A percentile compares a stretch with the other conserved stretches of the same genome.
Conservation (phyloP, 2,797 vertebrate species). For the Acanthurus leucopareius region DNA sequence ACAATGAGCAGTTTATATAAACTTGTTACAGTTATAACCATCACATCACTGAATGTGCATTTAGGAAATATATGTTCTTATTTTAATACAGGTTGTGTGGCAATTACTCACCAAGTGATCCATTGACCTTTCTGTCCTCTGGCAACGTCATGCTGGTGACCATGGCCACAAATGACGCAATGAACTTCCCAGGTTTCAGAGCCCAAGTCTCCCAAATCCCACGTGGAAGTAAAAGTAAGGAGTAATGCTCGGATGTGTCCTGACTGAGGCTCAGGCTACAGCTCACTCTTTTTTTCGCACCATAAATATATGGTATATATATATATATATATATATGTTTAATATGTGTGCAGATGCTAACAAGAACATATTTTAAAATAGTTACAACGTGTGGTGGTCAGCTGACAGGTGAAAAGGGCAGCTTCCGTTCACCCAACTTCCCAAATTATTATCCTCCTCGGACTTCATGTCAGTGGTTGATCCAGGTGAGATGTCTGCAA, state of each 20-base stretch:
- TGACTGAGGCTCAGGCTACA: background rate
- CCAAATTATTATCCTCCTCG: conserved; percentile 92
- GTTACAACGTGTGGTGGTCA: conserved; percentile 82
- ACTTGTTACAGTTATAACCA: too few species aligned
- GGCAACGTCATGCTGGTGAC: conserved; percentile 93
- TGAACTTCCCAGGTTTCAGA: conserved; percentile 90
- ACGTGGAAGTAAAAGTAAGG: conserved; percentile 73
- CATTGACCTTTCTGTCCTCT: conserved; percentile 93
- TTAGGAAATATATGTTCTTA: background rate
- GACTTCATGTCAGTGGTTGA: conserved; percentile 87
- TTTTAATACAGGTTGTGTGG: conserved; percentile 90
- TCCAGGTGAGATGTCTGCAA: conserved; percentile 84
- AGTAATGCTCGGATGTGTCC: background rate
- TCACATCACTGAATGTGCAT: too few species aligned
- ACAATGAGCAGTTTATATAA: too few species aligned
- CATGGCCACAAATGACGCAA: conserved; percentile 84
- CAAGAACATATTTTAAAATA: conserved; percentile 17
- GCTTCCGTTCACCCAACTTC: conserved; percentile 90
- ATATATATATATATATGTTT: background rate
- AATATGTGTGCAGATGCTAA: background rate
- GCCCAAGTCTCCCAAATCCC: conserved; percentile 89
- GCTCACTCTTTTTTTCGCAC: too few species aligned
- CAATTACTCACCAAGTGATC: conserved; percentile 87
- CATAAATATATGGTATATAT: too few species aligned
- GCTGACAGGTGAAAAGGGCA: conserved; percentile 78